These are phyloP conservation scores for Archegozetes longisetosus DNA, from an alignment of 1,140 invertebrate species.

Conservation along the genomic window DNA sequence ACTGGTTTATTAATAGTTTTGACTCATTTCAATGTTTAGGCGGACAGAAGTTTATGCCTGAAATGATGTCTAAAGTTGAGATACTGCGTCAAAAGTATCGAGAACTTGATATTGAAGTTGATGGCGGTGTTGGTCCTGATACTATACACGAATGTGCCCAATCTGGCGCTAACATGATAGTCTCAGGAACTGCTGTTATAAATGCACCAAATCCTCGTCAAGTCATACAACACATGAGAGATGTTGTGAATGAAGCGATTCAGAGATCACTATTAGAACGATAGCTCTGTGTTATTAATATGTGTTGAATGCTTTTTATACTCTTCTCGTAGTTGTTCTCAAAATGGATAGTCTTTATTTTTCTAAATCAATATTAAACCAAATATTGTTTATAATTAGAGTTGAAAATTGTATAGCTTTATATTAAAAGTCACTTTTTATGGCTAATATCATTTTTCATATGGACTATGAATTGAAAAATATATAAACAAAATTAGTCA, in stretches of 20 bases:
- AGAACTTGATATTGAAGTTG: constrained; percentile 88
- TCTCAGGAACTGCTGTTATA: constrained; percentile 68
- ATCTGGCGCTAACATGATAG: constrained; percentile 96
- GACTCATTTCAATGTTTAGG: constrained; percentile 35
- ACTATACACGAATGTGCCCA: constrained; percentile 79
- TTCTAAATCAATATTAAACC: too few relatives aligned
- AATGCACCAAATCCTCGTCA: neutral
- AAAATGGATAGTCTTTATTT: too few relatives aligned
- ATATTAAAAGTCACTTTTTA: too few relatives aligned
- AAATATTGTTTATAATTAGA: too few relatives aligned
- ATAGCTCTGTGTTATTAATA: too few relatives aligned
- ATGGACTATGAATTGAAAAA: too few relatives aligned
- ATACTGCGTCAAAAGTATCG: constrained; percentile 69
- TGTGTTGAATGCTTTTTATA: too few relatives aligned
- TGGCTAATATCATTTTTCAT: too few relatives aligned
- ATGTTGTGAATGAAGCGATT: neutral
- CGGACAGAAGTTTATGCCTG: constrained; percentile 86
- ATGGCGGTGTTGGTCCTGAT: constrained; percentile 80
- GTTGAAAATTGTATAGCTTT: too few relatives aligned
- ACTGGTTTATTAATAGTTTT: too few relatives aligned
- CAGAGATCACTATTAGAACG: neutral
- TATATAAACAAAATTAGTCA: too few relatives aligned
- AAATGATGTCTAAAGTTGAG: constrained; percentile 85
- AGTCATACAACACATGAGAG: neutral
- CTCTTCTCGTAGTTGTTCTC: too few relatives aligned